Evolutionary conservation across 2,888 invertebrate species (phyloP).

Genomic region (Amphimallon solstitiale): DNA sequence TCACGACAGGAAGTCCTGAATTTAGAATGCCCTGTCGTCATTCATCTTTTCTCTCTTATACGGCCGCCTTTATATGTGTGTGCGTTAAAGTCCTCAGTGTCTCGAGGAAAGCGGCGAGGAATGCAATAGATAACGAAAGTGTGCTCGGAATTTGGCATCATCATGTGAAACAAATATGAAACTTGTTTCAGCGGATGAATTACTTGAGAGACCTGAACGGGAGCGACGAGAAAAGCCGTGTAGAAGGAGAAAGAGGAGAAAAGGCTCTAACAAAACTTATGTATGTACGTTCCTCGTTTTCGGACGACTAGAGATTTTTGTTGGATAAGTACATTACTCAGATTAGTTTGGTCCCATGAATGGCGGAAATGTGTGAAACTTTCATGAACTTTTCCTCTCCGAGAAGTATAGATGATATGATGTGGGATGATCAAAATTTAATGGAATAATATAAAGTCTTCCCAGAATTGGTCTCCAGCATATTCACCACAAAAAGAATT

Average conservation of each 20-base stretch:
- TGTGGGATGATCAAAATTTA: constrained; percentile 13
- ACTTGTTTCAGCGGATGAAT: constrained; percentile 41
- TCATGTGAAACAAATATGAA: constrained; percentile 44
- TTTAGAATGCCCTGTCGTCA: constrained; percentile 47
- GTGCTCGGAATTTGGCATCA: constrained; percentile 45
- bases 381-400: constrained; percentile 7
- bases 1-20: constrained; percentile 43
- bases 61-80: constrained; percentile 22
- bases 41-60: constrained; percentile 46
- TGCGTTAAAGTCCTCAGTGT: constrained; percentile 24
- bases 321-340: constrained; percentile 29
- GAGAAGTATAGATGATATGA: not conserved
- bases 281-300: constrained; percentile 42
- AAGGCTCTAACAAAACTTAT: constrained; percentile 38
- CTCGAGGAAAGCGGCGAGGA: constrained; percentile 39
- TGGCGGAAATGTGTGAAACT: constrained; percentile 19
- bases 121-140: constrained; percentile 48
- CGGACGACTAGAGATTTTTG: constrained; percentile 30
- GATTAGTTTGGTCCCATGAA: constrained; percentile 21
- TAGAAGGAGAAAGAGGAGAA: not conserved
- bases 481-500: too few species aligned
- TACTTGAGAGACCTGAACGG: constrained; percentile 28
- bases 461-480: not conserved
- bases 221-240: constrained; percentile 7
- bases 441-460: constrained; percentile 13